phyloP scores from a whole-genome alignment of 2,113 vertebrate species.

The Amia ocellicauda region DNA sequence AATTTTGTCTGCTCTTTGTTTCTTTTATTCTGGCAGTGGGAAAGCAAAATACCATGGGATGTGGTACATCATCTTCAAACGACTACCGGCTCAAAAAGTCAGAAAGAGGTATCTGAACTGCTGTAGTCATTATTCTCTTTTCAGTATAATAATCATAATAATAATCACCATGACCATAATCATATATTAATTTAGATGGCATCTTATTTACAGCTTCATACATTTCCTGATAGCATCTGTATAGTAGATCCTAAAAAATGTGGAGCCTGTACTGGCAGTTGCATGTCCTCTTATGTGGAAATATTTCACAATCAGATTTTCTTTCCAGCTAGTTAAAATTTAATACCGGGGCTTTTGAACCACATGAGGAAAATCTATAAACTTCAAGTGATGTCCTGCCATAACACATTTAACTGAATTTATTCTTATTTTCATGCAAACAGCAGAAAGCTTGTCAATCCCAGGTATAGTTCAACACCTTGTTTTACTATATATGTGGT shows the following conservation, averaged over 20 bases:
- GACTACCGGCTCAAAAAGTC: slow-evolving; percentile 41
- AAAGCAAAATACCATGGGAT: slow-evolving; percentile 61
- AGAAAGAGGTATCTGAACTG: slow-evolving; percentile 54
- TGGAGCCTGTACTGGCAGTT: too few relatives aligned
- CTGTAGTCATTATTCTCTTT: not conserved
- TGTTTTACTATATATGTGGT: not conserved
- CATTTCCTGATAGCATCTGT: too few relatives aligned
- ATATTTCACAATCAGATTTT: too few relatives aligned
- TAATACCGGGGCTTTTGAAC: too few relatives aligned
- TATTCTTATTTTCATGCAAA: slow-evolving; percentile 13
- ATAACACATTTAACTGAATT: not conserved
- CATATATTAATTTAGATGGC: too few relatives aligned
- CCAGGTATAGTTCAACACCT: slow-evolving; percentile 51
- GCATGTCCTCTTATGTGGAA: too few relatives aligned
- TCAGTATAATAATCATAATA: too few relatives aligned
- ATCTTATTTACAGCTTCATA: too few relatives aligned
- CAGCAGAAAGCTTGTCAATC: slow-evolving; percentile 45
- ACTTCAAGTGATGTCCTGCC: not conserved
- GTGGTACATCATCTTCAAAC: slow-evolving; percentile 51
- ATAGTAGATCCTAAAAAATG: too few relatives aligned
- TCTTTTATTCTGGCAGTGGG: slow-evolving; percentile 23
- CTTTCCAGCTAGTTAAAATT: too few relatives aligned
- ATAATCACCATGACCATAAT: too few relatives aligned
- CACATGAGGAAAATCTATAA: not conserved
- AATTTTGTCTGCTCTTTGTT: slow-evolving; percentile 1